Percentiles rank a stretch among this genome's conserved stretches.
These are phyloP conservation scores for Sinocyclocheilus anshuiensis DNA, from an alignment of 2,113 vertebrate genomes.

Conservation along the genomic window DNA sequence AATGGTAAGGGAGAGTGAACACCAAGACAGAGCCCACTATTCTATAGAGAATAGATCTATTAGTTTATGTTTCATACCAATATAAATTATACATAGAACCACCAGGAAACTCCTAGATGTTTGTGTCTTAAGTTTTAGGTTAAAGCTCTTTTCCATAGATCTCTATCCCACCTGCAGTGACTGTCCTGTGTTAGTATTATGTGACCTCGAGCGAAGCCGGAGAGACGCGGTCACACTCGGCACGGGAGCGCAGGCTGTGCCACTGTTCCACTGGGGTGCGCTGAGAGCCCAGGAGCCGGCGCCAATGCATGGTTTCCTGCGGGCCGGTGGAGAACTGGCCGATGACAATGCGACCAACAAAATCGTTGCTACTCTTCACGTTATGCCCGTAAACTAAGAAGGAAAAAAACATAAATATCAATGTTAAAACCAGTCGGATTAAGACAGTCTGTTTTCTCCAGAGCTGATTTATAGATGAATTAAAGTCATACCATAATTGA, in stretches of 20 bases:
- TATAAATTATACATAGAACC: neutral
- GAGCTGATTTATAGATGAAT: no score
- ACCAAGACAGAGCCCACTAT: neutral
- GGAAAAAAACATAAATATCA: neutral
- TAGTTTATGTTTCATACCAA: neutral
- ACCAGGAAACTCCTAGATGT: neutral
- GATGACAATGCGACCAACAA: slow-evolving; percentile 85
- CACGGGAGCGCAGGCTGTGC: slow-evolving; percentile 87
- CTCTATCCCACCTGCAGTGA: slow-evolving; percentile 47
- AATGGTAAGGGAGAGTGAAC: neutral
- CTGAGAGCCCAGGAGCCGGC: slow-evolving; percentile 77
- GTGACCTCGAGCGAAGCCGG: slow-evolving; percentile 86
- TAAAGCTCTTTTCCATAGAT: neutral
- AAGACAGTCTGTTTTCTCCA: neutral
- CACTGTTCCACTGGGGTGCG: slow-evolving; percentile 86
- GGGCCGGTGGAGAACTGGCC: slow-evolving; percentile 86
- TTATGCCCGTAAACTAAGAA: slow-evolving; percentile 86
- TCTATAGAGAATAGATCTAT: slow-evolving; percentile 7
- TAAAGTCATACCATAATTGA: no score
- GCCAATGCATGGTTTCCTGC: slow-evolving; percentile 85
- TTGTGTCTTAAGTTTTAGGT: neutral
- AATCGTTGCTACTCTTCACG: slow-evolving; percentile 91
- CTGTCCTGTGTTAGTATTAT: slow-evolving; percentile 67
- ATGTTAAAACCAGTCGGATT: neutral
- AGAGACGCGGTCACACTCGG: slow-evolving; percentile 87